Percentiles rank a stretch among this genome's conserved stretches.
Conservation (phyloP, 2,797 vertebrate species). For the Galagoides demidoff region DNA sequence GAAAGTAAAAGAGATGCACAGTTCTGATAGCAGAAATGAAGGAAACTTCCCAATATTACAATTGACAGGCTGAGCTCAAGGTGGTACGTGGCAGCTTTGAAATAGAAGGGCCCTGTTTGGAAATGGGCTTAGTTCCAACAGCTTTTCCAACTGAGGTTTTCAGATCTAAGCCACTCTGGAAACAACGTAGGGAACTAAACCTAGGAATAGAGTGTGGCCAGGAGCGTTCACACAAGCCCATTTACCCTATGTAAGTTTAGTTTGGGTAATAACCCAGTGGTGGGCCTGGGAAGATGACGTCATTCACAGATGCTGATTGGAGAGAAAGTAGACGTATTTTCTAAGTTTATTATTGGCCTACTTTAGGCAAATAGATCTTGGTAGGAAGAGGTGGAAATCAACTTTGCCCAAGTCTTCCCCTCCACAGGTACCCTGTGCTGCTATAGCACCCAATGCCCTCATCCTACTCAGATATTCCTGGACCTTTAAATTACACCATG, state of each 20-base stretch:
- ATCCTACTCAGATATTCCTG: neutral
- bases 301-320: neutral
- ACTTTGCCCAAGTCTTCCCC: neutral
- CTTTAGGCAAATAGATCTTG: neutral
- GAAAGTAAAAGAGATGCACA: conserved; percentile 55
- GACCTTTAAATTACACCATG: neutral
- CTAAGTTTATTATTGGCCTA: neutral
- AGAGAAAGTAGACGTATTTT: neutral
- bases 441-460: neutral
- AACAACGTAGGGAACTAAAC: neutral
- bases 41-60: neutral
- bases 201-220: neutral
- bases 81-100: neutral
- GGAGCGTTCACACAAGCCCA: neutral
- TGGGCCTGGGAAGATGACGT: neutral
- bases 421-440: too few species aligned
- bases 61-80: neutral
- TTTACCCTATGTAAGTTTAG: neutral
- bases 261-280: neutral
- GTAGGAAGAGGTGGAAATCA: neutral
- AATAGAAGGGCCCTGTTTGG: neutral
- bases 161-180: neutral
- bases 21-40: neutral
- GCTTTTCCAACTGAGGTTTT: conserved; percentile 22
- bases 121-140: neutral